Percentiles rank a stretch among this genome's conserved stretches.
These are phyloP conservation scores for Carettochelys insculpta DNA, from an alignment of 2,113 vertebrate genomes.

Conservation along the genomic window DNA sequence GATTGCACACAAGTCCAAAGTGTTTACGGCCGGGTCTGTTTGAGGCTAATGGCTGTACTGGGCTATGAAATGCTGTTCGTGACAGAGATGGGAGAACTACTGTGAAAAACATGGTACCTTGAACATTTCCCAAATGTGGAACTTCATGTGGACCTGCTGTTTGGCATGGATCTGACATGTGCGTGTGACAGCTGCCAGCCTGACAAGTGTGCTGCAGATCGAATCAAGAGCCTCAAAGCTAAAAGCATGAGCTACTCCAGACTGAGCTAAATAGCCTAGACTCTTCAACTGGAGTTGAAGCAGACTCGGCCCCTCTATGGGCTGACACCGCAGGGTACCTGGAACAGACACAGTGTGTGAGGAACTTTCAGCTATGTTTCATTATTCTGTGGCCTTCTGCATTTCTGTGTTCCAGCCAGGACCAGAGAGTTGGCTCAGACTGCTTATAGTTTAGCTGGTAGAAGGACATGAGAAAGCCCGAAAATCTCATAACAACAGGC, in stretches of 20 bases:
- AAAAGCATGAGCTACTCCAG: not conserved
- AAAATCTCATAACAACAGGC: too few species aligned
- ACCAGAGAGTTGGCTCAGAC: not conserved
- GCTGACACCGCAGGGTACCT: not conserved
- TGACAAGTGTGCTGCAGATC: too few species aligned
- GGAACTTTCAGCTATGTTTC: not conserved
- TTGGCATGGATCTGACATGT: not conserved
- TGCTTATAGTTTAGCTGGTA: not conserved
- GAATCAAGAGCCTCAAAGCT: not conserved
- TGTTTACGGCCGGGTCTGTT: not conserved
- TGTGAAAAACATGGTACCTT: not conserved
- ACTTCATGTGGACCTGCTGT: rapidly evolving
- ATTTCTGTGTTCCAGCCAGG: not conserved
- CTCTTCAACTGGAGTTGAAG: not conserved
- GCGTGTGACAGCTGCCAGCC: not conserved
- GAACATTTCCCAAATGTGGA: not conserved
- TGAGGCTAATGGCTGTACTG: not conserved
- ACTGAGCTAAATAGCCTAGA: not conserved
- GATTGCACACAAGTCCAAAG: not conserved
- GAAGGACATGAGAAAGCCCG: not conserved
- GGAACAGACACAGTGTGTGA: not conserved
- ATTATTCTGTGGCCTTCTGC: not conserved
- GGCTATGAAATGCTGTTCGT: not conserved
- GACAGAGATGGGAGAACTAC: not conserved
- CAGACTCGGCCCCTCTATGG: not conserved